These are phyloP conservation scores for Schizotus pectinicornis DNA, from an alignment of 2,888 invertebrate species.

Conservation along the genomic window DNA sequence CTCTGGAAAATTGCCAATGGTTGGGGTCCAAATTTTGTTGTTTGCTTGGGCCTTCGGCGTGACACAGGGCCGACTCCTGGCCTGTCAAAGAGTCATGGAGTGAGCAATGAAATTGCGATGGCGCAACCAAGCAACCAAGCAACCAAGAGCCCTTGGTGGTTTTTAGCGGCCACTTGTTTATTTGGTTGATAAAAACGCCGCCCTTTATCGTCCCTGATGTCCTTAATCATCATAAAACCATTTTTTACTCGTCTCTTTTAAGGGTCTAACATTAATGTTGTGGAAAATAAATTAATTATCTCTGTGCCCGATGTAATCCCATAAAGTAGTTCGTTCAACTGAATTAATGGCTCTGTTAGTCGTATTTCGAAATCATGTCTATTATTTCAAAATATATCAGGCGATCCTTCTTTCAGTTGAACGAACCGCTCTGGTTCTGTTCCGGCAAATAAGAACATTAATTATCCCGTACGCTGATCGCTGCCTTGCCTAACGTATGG, in stretches of 20 bases:
- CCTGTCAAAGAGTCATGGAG: too few relatives aligned
- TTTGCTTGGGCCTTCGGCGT: too few relatives aligned
- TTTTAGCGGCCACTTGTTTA: slow-evolving; percentile 4
- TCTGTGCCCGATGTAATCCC: slow-evolving; percentile 29
- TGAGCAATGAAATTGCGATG: too few relatives aligned
- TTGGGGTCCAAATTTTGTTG: too few relatives aligned
- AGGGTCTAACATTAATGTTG: slow-evolving; percentile 39
- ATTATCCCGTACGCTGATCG: slow-evolving; percentile 16
- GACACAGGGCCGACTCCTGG: too few relatives aligned
- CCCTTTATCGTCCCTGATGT: slow-evolving; percentile 4
- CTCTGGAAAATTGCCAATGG: too few relatives aligned
- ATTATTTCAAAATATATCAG: slow-evolving; percentile 44
- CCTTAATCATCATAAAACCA: slow-evolving; percentile 26
- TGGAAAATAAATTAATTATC: slow-evolving; percentile 44
- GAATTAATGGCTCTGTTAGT: slow-evolving; percentile 42
- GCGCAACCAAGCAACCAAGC: too few relatives aligned
- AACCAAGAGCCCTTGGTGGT: too few relatives aligned
- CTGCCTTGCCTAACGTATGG: slow-evolving; percentile 12
- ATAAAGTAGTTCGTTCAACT: slow-evolving; percentile 32
- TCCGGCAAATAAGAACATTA: slow-evolving; percentile 31
- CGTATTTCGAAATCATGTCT: slow-evolving; percentile 38
- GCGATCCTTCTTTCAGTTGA: slow-evolving; percentile 35
- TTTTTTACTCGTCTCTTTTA: slow-evolving; percentile 19
- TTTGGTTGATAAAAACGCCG: slow-evolving; percentile 13
- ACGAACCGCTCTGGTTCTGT: slow-evolving; percentile 30